phyloP scores from a whole-genome alignment of 2,888 invertebrate genomes.

The Brenthis daphne region DNA sequence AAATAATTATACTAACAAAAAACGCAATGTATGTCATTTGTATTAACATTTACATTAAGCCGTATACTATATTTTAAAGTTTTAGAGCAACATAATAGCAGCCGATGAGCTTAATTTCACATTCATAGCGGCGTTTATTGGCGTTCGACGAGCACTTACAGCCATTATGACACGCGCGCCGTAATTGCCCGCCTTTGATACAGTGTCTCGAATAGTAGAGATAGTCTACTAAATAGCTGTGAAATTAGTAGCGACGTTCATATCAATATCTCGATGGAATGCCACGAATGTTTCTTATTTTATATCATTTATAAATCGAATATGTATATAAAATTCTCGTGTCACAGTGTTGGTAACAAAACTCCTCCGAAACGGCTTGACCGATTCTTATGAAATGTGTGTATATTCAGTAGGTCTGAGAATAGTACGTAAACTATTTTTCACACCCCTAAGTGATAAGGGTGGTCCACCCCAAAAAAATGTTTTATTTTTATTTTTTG shows the following conservation, averaged over 20 bases:
- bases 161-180: slow-evolving; percentile 10
- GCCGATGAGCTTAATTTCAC: slow-evolving; percentile 21
- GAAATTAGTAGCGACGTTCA: slow-evolving; percentile 5
- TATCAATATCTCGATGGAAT: not conserved
- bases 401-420: too few relatives aligned
- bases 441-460: too few relatives aligned
- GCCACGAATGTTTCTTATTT: not conserved
- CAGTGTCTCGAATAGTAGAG: slow-evolving; percentile 7
- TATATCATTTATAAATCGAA: too few relatives aligned
- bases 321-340: too few relatives aligned
- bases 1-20: not conserved
- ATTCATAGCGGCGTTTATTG: slow-evolving; percentile 20
- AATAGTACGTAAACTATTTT: too few relatives aligned
- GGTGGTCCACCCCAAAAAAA: too few relatives aligned
- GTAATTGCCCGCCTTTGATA: slow-evolving; percentile 10
- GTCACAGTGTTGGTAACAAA: too few relatives aligned
- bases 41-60: not conserved
- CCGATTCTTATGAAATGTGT: too few relatives aligned
- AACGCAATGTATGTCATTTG: slow-evolving; percentile 9
- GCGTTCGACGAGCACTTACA: slow-evolving; percentile 13
- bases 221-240: slow-evolving; percentile 17
- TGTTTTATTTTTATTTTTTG: too few relatives aligned
- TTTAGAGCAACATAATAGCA: slow-evolving; percentile 23
- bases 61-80: slow-evolving; percentile 12
- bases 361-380: too few relatives aligned